These are phyloP conservation scores for Lochmaea crataegi DNA, from an alignment of 2,888 invertebrate species.

Conservation along the genomic window DNA sequence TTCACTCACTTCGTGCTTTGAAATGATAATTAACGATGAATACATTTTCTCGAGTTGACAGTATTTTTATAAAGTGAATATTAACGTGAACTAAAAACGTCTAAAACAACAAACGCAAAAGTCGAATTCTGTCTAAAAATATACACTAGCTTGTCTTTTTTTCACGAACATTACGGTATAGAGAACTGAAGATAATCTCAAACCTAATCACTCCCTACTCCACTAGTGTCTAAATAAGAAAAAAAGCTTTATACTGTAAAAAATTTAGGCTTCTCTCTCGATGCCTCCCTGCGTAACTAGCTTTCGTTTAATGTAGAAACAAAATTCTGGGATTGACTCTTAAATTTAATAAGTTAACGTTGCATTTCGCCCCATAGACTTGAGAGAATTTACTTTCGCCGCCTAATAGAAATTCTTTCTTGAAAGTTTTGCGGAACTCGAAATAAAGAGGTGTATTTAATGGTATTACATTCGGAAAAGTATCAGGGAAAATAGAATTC, in stretches of 20 bases:
- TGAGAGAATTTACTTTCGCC: conserved; percentile 23
- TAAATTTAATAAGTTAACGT: conserved; percentile 38
- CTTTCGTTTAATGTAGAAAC: conserved; percentile 2
- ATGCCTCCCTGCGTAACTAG: neutral
- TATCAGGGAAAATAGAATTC: conserved; percentile 29
- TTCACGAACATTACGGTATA: neutral
- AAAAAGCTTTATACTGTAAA: too few relatives aligned
- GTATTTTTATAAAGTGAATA: neutral
- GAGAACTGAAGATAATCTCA: neutral
- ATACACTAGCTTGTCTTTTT: neutral
- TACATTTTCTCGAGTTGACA: neutral
- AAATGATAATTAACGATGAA: neutral
- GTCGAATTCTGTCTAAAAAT: neutral
- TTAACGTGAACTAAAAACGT: neutral
- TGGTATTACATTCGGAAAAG: conserved; percentile 28
- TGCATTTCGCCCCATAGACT: conserved; percentile 18
- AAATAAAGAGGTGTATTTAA: conserved; percentile 30
- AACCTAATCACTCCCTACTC: neutral
- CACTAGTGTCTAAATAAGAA: neutral
- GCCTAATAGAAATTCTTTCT: conserved; percentile 31
- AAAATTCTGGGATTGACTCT: conserved; percentile 36
- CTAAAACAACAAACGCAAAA: too few relatives aligned
- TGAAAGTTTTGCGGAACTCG: conserved; percentile 23
- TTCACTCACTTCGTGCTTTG: neutral
- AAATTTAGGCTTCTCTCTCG: neutral